Base-by-base conservation (phyloP, 2,888 invertebrate species). In the Sinhomidia bicolor region DNA sequence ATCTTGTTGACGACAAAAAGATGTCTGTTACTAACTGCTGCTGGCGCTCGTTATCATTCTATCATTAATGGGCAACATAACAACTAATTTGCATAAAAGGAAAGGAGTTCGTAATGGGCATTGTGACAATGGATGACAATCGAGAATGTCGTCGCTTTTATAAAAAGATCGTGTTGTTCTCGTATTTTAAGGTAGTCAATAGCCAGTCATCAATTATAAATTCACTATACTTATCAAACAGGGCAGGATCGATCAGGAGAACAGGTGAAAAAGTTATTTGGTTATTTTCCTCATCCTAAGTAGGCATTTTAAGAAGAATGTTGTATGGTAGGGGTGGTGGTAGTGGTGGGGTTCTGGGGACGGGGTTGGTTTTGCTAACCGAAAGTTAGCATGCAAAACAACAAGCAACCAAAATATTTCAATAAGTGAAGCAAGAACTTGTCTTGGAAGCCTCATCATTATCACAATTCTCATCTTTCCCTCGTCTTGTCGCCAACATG, bases 31-130 rank as follows among this genome's bases (percentile, higher is more conserved):
- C 74, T 44, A 26, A 14, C 17, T 29, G 17, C 60, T 54, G 17
- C 29, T 51, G 7, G 29, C 12, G 12, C 12, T 76, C 10, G 44
- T 57, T 1, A 44, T 44, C 44, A 44, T 12, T 7, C 1, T 44
- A 23, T 23, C 23, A 57, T n/a, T 65, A 54, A 41, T 57, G 57
- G 20, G 2, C 23, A 57, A 32, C 23, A 57, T 23, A 20, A 47
- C 60, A 85, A 57, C 60, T 83, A 68, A 88, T 88, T 88, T 79
- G 68, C 88, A 88, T 88, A 83, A 88, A 78, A 74, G 83, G 83
- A 86, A 80, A 80, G 41, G 41, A 62, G 78, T 57, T 54, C 71
- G 44, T 44, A 26, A 23, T 68, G 68, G 17, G 36, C 36, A 36
- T 7, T 68, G 14, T 36, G 36, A 20, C 12, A 17, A 54, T 17